Conservation (phyloP, 2,888 invertebrate genomes). For the Drosophila kanekoi region DNA sequence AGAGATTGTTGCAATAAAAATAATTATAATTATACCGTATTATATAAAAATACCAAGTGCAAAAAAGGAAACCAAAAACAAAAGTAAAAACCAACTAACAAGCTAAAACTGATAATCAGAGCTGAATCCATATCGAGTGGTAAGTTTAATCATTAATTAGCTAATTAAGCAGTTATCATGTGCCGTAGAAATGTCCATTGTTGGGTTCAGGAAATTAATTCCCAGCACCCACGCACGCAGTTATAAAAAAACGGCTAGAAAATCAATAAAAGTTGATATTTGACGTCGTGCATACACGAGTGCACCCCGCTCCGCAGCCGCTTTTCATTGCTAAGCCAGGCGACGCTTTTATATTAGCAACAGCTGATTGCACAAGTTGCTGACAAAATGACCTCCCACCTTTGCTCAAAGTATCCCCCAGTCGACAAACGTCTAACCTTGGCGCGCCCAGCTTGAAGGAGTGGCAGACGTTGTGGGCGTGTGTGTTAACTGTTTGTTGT, state of each 20-base stretch:
- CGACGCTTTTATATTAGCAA: conserved; percentile 74
- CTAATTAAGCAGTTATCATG: conserved; percentile 42
- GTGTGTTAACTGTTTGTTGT: conserved; percentile 30
- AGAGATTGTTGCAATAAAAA: conserved; percentile 43
- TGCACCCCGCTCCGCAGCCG: background rate
- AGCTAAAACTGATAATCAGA: conserved; percentile 22
- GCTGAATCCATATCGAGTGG: conserved; percentile 34
- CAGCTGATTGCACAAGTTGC: conserved; percentile 78
- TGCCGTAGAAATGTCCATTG: conserved; percentile 4
- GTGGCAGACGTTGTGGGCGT: conserved; percentile 27
- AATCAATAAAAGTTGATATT: conserved; percentile 55
- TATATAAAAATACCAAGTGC: conserved; percentile 33
- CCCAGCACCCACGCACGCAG: conserved; percentile 2
- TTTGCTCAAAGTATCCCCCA: conserved; percentile 22
- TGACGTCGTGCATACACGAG: conserved; percentile 1
- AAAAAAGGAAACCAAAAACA: conserved; percentile 32
- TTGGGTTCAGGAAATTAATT: conserved; percentile 36
- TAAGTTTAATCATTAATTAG: conserved; percentile 50
- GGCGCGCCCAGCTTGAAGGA: conserved; percentile 50
- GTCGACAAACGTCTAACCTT: conserved; percentile 61
- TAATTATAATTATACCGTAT: conserved; percentile 23
- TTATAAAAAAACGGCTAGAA: conserved; percentile 38
- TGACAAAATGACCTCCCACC: conserved; percentile 51
- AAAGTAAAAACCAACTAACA: conserved; percentile 25
- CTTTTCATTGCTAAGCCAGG: conserved; percentile 16